Percentiles rank a stretch among this genome's conserved stretches.
Conservation (phyloP, 2,888 invertebrate species). For the Oscheius sp. region DNA sequence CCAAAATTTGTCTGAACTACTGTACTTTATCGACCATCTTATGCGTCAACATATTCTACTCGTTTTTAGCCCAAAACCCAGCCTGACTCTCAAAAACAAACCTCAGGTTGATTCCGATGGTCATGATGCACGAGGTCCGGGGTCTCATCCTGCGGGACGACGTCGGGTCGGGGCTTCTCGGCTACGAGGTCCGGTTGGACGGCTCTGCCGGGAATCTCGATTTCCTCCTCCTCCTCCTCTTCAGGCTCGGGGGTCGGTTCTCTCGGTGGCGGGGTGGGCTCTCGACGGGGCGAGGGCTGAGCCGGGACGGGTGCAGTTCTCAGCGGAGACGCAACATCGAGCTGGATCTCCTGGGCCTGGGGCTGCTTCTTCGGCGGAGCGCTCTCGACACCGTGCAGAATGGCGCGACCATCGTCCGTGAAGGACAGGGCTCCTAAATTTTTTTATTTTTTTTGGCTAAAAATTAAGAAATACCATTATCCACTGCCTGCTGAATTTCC, state of each 20-base stretch:
- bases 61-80: no score
- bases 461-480: slow-evolving; percentile 41
- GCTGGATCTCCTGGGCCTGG: no score
- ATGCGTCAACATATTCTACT: no score
- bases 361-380: slow-evolving; percentile 5
- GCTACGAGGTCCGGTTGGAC: slow-evolving; percentile 36
- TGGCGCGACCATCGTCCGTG: slow-evolving; percentile 57
- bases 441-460: background rate
- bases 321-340: background rate
- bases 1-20: no score
- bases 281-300: slow-evolving; percentile 3
- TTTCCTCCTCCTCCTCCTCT: slow-evolving; percentile 30
- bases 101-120: slow-evolving; percentile 15
- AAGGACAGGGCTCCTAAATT: slow-evolving; percentile 52
- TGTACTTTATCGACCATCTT: no score
- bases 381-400: slow-evolving; percentile 43
- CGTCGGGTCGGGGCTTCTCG: slow-evolving; percentile 31
- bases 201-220: slow-evolving; percentile 8
- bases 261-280: slow-evolving; percentile 31
- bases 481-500: slow-evolving; percentile 64
- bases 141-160: slow-evolving; percentile 28
- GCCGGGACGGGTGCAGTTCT: background rate
- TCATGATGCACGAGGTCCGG: slow-evolving; percentile 38
- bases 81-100: background rate
- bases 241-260: slow-evolving; percentile 31